Conservation (phyloP, 2,888 invertebrate genomes). For the Agonopterix arenella region DNA sequence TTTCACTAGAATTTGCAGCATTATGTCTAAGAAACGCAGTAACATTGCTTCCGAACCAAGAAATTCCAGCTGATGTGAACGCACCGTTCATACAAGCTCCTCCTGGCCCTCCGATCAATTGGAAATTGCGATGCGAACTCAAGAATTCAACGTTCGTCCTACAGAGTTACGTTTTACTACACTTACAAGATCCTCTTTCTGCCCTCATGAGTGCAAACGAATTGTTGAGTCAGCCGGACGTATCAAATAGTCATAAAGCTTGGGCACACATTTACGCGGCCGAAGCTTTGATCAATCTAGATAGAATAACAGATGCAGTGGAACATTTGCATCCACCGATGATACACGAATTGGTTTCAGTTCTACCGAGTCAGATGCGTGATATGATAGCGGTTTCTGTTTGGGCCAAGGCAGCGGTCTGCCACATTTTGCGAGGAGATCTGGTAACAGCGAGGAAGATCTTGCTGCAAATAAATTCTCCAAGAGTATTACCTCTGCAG, state of each 20-base stretch:
- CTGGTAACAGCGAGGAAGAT: conserved; percentile 66
- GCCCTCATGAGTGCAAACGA: conserved; percentile 87
- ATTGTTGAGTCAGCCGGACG: conserved; percentile 82
- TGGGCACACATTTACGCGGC: conserved; percentile 93
- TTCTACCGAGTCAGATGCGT: conserved; percentile 58
- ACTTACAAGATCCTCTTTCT: conserved; percentile 88
- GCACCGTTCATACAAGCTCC: conserved; percentile 62
- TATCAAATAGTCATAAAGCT: conserved; percentile 76
- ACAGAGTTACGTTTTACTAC: conserved; percentile 89
- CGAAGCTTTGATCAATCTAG: conserved; percentile 89
- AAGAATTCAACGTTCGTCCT: conserved; percentile 84
- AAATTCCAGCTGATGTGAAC: conserved; percentile 48
- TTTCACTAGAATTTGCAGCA: conserved; percentile 93
- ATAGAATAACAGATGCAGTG: conserved; percentile 89
- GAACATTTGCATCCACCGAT: conserved; percentile 88
- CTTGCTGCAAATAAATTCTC: conserved; percentile 65
- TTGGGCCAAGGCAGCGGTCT: conserved; percentile 73
- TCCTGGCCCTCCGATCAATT: conserved; percentile 80
- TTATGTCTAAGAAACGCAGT: conserved; percentile 92
- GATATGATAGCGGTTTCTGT: conserved; percentile 69
- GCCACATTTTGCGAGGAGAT: conserved; percentile 66
- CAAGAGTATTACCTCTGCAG: conserved; percentile 66
- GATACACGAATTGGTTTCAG: conserved; percentile 72
- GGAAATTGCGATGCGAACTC: conserved; percentile 77
- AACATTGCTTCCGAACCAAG: conserved; percentile 79